phyloP scores from a whole-genome alignment of 2,113 vertebrate genomes.

The Ascaphus truei region DNA sequence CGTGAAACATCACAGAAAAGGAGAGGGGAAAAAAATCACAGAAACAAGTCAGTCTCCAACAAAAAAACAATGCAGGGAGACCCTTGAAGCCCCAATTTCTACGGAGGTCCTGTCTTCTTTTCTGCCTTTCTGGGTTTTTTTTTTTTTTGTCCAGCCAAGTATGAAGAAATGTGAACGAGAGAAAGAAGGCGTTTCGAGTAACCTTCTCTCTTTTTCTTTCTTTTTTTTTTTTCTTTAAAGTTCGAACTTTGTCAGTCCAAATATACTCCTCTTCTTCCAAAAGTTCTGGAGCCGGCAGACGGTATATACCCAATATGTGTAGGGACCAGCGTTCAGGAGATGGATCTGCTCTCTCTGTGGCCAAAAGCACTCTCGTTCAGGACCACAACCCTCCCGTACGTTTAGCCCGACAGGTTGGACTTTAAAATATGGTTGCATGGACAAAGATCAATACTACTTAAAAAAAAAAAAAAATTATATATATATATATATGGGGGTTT shows the following conservation, averaged over 20 bases:
- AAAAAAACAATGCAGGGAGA: neutral
- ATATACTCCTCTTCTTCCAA: constrained; percentile 24
- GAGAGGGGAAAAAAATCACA: neutral
- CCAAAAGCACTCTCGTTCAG: neutral
- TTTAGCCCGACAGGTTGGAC: constrained; percentile 21
- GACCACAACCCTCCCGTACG: neutral
- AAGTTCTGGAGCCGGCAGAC: constrained; percentile 31
- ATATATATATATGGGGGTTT: constrained; percentile 34
- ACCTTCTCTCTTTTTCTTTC: neutral
- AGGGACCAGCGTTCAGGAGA: neutral
- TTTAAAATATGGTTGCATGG: constrained; percentile 24
- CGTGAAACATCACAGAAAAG: neutral
- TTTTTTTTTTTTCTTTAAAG: neutral
- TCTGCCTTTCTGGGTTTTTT: neutral
- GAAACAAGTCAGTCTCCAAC: no score
- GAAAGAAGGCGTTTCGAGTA: constrained; percentile 39
- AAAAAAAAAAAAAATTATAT: constrained; percentile 28
- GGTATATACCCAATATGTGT: neutral
- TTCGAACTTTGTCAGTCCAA: constrained; percentile 41
- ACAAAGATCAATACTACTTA: constrained; percentile 30
- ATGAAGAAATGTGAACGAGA: constrained; percentile 43
- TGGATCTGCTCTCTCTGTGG: neutral
- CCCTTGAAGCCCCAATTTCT: neutral
- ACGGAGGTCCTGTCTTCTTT: neutral
- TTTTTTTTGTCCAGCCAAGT: constrained; percentile 54